Evolutionary conservation across 1,140 invertebrate species (phyloP).

Genomic region (Bombus fervidus): DNA sequence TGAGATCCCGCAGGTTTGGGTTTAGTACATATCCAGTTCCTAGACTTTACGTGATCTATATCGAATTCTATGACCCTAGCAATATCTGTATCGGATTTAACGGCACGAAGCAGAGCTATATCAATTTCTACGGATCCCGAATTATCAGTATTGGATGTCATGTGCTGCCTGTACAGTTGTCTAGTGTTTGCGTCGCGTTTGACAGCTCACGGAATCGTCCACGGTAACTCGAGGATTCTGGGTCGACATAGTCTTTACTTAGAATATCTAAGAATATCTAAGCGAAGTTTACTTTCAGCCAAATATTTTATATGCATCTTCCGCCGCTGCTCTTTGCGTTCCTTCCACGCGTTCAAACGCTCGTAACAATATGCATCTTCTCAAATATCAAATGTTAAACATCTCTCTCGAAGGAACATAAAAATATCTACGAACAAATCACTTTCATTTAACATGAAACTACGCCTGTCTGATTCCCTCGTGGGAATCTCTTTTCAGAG

Average conservation of each 20-base stretch:
- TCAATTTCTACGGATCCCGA: background rate
- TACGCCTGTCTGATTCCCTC: background rate
- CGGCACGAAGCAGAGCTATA: background rate
- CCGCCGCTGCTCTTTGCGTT: no score
- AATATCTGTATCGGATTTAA: constrained; percentile 1
- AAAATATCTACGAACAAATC: background rate
- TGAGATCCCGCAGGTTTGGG: background rate
- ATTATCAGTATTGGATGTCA: constrained; percentile 5
- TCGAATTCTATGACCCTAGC: background rate
- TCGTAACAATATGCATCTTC: no score
- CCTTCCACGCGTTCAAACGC: no score
- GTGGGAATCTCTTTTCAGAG: constrained; percentile 11
- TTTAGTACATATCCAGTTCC: background rate
- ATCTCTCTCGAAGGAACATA: background rate
- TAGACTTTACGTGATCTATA: constrained; percentile 1
- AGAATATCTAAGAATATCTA: background rate
- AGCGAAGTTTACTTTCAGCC: background rate
- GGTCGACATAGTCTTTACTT: background rate
- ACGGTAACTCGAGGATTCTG: background rate
- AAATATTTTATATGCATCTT: background rate
- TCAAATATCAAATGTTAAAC: background rate
- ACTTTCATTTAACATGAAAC: background rate
- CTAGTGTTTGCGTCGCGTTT: background rate
- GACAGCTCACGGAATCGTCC: background rate
- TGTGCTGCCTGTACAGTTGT: background rate